phyloP scores from a whole-genome alignment of 2,888 invertebrate genomes.

The Thereva unica region DNA sequence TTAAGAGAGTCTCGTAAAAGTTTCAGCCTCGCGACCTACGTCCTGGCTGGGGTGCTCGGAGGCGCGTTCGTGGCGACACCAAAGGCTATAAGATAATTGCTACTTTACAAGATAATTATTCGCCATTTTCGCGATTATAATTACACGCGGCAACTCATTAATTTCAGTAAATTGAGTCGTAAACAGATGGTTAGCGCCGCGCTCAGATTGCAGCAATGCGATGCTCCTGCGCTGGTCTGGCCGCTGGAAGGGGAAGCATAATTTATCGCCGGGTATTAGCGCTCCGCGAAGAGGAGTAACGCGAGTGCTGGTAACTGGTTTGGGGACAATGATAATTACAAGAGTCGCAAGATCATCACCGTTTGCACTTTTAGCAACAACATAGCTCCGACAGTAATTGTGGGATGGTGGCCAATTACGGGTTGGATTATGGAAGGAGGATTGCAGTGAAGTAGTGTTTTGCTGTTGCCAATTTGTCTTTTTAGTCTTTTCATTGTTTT shows the following conservation, averaged over 20 bases:
- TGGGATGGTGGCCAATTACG: too few species aligned
- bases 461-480: too few species aligned
- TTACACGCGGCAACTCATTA: constrained; percentile 38
- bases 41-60: constrained; percentile 11
- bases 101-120: constrained; percentile 40
- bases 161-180: constrained; percentile 40
- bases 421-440: too few species aligned
- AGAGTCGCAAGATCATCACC: background rate
- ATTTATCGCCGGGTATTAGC: constrained; percentile 37
- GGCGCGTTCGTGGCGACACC: constrained; percentile 16
- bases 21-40: constrained; percentile 4
- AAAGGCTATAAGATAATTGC: constrained; percentile 39
- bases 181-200: constrained; percentile 38
- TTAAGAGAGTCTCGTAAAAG: constrained; percentile 22
- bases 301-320: constrained; percentile 28
- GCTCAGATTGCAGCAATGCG: constrained; percentile 10
- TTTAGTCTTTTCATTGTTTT: too few species aligned
- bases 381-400: too few species aligned
- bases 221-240: background rate
- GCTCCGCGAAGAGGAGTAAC: constrained; percentile 29
- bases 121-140: constrained; percentile 41
- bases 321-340: constrained; percentile 31
- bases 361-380: too few species aligned
- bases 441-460: too few species aligned
- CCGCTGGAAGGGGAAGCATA: constrained; percentile 5